Conservation (phyloP, 2,113 vertebrate genomes). For the Apistogramma diplotaenia region DNA sequence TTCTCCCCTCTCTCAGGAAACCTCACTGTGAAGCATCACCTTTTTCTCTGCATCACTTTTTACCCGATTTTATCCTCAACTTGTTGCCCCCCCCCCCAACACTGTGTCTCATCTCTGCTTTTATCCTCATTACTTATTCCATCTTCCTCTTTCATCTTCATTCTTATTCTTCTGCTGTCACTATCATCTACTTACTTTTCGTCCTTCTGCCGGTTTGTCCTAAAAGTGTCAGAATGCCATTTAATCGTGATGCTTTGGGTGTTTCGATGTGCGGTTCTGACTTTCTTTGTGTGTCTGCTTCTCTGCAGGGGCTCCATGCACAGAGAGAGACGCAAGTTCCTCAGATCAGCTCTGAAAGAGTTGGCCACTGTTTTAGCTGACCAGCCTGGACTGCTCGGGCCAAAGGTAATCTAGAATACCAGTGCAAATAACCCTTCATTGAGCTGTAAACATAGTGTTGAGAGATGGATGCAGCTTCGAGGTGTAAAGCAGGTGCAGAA, state of each 20-base stretch:
- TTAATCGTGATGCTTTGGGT: conserved; percentile 19
- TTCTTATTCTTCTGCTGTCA: conserved; percentile 28
- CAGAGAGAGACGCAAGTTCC: conserved; percentile 95
- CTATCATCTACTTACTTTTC: conserved; percentile 27
- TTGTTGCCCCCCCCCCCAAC: conserved; percentile 9
- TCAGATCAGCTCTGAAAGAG: conserved; percentile 95
- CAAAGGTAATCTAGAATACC: conserved; percentile 81
- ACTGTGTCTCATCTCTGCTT: conserved; percentile 30
- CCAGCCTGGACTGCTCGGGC: conserved; percentile 93
- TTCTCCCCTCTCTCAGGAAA: not conserved
- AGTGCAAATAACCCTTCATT: rapidly evolving
- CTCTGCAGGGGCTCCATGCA: conserved; percentile 91
- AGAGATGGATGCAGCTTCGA: not conserved
- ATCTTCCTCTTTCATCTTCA: conserved; percentile 49
- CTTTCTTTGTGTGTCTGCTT: not conserved
- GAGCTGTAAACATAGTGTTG: not conserved
- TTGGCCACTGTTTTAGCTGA: conserved; percentile 95
- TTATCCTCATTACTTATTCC: conserved; percentile 56
- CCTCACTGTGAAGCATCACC: conserved; percentile 15
- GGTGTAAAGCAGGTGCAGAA: too few relatives aligned
- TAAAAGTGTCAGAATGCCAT: conserved; percentile 59
- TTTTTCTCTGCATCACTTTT: conserved; percentile 5
- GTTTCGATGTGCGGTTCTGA: conserved; percentile 21
- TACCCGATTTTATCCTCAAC: conserved; percentile 2
- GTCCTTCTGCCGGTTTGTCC: conserved; percentile 49